Evolutionary conservation across 1,140 invertebrate genomes (phyloP).

Genomic region (Caenorhabditis tropicalis): DNA sequence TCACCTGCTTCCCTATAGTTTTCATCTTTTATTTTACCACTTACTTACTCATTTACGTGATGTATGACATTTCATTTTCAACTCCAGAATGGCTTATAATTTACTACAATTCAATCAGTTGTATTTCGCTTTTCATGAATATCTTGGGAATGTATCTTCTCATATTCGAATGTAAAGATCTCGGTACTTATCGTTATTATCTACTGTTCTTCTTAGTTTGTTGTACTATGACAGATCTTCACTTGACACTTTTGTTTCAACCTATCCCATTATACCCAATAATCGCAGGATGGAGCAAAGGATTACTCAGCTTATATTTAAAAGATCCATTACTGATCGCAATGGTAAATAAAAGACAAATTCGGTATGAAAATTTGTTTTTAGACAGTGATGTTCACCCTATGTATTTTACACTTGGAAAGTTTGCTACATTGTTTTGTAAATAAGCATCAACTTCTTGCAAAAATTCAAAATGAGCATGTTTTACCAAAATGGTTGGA

Average conservation of each 20-base stretch:
- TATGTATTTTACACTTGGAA: no score
- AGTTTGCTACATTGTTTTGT: no score
- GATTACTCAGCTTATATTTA: neutral
- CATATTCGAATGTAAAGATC: neutral
- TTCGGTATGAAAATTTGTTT: no score
- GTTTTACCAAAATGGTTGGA: no score
- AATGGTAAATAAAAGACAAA: neutral
- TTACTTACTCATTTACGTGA: neutral
- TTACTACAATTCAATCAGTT: neutral
- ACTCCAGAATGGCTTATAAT: neutral
- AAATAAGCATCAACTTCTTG: no score
- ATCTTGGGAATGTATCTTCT: neutral
- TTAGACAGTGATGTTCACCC: no score
- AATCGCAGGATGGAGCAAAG: neutral
- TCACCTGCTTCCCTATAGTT: no score
- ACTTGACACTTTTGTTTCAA: neutral
- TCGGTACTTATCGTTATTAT: neutral
- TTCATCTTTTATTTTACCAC: no score
- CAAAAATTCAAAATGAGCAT: no score
- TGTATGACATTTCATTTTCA: neutral
- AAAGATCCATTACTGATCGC: neutral
- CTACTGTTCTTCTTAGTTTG: neutral
- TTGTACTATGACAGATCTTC: neutral
- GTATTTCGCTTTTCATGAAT: neutral
- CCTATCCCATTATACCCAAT: neutral